Percentiles rank a stretch among this genome's conserved stretches.
Evolutionary conservation across 2,888 invertebrate species (phyloP).

Genomic region (Dendrolimus pini): DNA sequence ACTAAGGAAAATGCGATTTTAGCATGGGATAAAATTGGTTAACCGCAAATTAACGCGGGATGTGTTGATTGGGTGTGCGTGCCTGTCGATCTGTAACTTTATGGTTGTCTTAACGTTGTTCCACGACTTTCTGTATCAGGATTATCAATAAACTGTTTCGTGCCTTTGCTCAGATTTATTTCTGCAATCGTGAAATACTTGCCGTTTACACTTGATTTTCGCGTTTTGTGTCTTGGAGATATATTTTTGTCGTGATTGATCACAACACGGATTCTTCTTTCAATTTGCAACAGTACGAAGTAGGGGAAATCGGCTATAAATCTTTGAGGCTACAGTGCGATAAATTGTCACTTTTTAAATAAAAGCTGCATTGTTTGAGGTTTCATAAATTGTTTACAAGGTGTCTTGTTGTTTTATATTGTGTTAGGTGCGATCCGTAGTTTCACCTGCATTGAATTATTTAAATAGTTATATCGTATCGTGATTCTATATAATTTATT

Average conservation of each 20-base stretch:
- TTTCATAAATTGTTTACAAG: too few relatives aligned
- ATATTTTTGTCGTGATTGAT: not conserved
- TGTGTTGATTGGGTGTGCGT: conserved; percentile 19
- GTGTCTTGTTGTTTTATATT: too few relatives aligned
- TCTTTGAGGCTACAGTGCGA: not conserved
- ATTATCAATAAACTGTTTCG: not conserved
- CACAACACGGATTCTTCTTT: not conserved
- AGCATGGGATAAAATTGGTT: not conserved
- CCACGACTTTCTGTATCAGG: conserved; percentile 24
- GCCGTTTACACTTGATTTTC: not conserved
- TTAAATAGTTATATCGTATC: too few relatives aligned
- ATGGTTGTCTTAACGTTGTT: conserved; percentile 37
- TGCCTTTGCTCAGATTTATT: conserved; percentile 24
- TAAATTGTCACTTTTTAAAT: not conserved
- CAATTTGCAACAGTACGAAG: not conserved
- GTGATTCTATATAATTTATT: too few relatives aligned
- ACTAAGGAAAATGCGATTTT: not conserved
- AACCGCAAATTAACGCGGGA: not conserved
- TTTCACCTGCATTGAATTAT: too few relatives aligned
- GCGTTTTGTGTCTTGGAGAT: not conserved
- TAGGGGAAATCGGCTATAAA: not conserved
- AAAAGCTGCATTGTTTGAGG: not conserved
- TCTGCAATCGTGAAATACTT: conserved; percentile 24
- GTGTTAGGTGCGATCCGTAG: too few relatives aligned
- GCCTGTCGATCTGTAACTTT: conserved; percentile 33